Evolutionary conservation across 1,140 invertebrate genomes (phyloP).

Genomic region (Epicauta chinensis): DNA sequence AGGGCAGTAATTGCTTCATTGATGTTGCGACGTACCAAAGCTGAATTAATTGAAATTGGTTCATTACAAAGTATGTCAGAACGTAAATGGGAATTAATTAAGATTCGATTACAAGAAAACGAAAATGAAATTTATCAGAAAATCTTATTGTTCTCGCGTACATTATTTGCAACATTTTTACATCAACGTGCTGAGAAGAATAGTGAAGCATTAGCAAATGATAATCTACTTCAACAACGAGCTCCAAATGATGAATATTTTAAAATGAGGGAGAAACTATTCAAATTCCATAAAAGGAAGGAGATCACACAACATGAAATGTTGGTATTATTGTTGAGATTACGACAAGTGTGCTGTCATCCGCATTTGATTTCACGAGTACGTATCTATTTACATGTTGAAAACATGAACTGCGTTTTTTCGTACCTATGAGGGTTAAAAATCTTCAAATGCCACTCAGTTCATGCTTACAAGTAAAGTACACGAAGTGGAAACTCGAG

Average conservation of each 20-base stretch:
- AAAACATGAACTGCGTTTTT: too few relatives aligned
- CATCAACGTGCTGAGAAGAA: constrained; percentile 56
- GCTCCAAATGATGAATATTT: constrained; percentile 30
- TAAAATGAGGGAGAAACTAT: constrained; percentile 52
- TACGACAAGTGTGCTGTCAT: constrained; percentile 86
- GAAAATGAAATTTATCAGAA: constrained; percentile 77
- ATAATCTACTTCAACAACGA: not conserved
- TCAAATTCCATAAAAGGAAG: constrained; percentile 50
- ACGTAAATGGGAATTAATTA: not conserved
- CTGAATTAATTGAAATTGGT: constrained; percentile 58
- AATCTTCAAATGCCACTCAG: too few relatives aligned
- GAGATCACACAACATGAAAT: constrained; percentile 69
- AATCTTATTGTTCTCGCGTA: constrained; percentile 63
- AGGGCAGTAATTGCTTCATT: constrained; percentile 73
- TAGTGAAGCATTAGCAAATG: not conserved
- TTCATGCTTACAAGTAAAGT: too few relatives aligned
- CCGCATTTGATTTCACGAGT: constrained; percentile 67
- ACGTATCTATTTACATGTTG: constrained; percentile 19
- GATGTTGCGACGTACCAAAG: constrained; percentile 79
- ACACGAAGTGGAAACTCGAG: too few relatives aligned
- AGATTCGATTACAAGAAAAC: not conserved
- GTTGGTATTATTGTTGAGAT: constrained; percentile 71
- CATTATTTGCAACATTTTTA: constrained; percentile 68
- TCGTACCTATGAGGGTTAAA: too few relatives aligned
- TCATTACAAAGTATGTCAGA: too few relatives aligned